phyloP scores from a whole-genome alignment of 2,113 vertebrate species.

The Piprites chloris region DNA sequence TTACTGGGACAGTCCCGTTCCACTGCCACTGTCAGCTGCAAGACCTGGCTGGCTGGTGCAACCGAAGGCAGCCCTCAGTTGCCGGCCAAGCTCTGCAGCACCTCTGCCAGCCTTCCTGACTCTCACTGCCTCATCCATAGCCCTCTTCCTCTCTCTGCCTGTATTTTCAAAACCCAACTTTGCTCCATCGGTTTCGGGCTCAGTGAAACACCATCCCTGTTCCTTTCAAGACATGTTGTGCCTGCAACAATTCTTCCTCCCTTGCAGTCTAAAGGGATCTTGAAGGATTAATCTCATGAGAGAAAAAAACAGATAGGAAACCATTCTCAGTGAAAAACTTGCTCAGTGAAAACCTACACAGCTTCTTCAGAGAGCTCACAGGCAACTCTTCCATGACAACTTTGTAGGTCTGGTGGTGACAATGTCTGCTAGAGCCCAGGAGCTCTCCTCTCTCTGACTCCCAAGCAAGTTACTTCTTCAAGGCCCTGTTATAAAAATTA shows the following conservation, averaged over 20 bases:
- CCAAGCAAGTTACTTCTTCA: not conserved
- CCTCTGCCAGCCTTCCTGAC: not conserved
- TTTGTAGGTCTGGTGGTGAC: not conserved
- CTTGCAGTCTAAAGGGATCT: not conserved
- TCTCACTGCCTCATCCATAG: not conserved
- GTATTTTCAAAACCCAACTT: not conserved
- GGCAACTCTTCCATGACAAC: not conserved
- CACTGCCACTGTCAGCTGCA: not conserved
- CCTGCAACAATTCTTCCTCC: not conserved
- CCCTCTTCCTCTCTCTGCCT: not conserved
- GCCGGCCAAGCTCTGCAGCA: not conserved
- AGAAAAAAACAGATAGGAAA: not conserved
- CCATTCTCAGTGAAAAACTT: not conserved
- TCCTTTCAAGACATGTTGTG: accelerated
- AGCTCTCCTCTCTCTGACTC: not conserved
- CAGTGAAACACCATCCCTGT: not conserved
- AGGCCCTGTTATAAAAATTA: not conserved
- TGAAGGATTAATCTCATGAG: not conserved
- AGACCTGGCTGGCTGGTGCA: not conserved
- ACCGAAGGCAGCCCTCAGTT: not conserved
- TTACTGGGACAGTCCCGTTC: not conserved
- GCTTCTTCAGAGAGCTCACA: not conserved
- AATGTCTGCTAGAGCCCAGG: not conserved
- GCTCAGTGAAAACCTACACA: not conserved
- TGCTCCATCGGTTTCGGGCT: not conserved